Evolutionary conservation across 2,113 vertebrate genomes (phyloP).

Genomic region (Siphamia tubifer): DNA sequence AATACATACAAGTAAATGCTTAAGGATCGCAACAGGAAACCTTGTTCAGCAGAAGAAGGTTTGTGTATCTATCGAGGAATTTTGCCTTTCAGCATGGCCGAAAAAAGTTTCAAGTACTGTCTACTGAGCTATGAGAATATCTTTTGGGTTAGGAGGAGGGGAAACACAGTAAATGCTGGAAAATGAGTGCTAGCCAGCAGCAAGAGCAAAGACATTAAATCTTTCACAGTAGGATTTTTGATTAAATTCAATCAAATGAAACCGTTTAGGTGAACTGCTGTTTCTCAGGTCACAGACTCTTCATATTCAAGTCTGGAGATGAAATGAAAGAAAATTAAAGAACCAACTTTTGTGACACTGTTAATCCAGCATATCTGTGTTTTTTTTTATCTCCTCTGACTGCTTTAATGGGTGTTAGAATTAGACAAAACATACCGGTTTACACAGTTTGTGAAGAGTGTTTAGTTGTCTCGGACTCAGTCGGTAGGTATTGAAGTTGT

Average conservation of each 20-base stretch:
- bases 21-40: not conserved
- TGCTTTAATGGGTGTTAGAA: not conserved
- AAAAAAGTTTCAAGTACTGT: not conserved
- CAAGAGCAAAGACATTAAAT: not conserved
- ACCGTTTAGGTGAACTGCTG: not conserved
- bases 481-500: conserved; percentile 7
- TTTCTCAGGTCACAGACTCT: not conserved
- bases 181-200: not conserved
- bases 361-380: conserved; percentile 39
- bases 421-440: not conserved
- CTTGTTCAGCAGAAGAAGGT: not conserved
- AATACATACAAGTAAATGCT: not conserved
- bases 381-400: conserved; percentile 46
- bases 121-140: not conserved
- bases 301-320: not conserved
- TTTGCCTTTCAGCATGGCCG: conserved; percentile 29
- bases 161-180: conserved; percentile 57
- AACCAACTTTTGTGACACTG: not conserved
- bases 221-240: not conserved
- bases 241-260: not conserved
- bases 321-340: not conserved
- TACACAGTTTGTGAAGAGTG: not conserved
- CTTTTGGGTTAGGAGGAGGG: conserved; percentile 43
- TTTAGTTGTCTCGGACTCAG: conserved; percentile 5
- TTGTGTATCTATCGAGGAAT: not conserved